Conservation (phyloP, 2,888 invertebrate genomes). For the Drosophila flavopinicola region DNA sequence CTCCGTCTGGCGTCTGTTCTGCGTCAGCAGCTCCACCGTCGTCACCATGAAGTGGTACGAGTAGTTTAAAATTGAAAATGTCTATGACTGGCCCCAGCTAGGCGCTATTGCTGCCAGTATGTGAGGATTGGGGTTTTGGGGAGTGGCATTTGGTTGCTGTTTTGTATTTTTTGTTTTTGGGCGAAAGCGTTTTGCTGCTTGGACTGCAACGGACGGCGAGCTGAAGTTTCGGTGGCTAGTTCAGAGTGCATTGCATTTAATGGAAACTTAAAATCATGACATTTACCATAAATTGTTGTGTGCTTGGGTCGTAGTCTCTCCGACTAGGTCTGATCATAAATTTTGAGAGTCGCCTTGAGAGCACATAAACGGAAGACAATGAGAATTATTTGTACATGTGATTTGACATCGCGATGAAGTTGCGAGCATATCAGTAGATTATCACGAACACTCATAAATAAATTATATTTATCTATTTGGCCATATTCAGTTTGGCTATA, state of each 20-base stretch:
- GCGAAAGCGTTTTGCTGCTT: conserved; percentile 63
- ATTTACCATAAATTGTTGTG: conserved; percentile 55
- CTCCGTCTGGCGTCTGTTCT: conserved; percentile 77
- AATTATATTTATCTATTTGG: conserved; percentile 22
- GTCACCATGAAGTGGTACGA: conserved; percentile 73
- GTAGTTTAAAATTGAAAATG: conserved; percentile 63
- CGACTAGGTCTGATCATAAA: conserved; percentile 46
- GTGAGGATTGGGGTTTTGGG: conserved; percentile 30
- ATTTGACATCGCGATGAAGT: conserved; percentile 36
- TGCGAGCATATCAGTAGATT: conserved; percentile 36
- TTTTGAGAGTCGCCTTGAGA: conserved; percentile 49
- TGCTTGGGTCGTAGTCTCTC: conserved; percentile 20
- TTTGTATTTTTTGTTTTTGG: conserved; percentile 25
- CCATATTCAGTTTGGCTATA: conserved; percentile 9
- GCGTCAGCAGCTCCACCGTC: conserved; percentile 61
- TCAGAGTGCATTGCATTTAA: conserved; percentile 76
- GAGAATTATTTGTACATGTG: conserved; percentile 39
- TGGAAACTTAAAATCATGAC: conserved; percentile 73
- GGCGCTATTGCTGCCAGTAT: conserved; percentile 38
- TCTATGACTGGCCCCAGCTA: conserved; percentile 59
- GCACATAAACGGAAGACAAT: conserved; percentile 55
- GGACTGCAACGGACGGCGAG: conserved; percentile 8
- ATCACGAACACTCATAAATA: conserved; percentile 54
- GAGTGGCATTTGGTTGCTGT: conserved; percentile 36
- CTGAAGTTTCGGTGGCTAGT: conserved; percentile 59